A percentile compares a stretch with the other conserved stretches of the same genome.
These are phyloP conservation scores for Hedychridium roseum DNA, from an alignment of 2,888 invertebrate species.

Conservation along the genomic window DNA sequence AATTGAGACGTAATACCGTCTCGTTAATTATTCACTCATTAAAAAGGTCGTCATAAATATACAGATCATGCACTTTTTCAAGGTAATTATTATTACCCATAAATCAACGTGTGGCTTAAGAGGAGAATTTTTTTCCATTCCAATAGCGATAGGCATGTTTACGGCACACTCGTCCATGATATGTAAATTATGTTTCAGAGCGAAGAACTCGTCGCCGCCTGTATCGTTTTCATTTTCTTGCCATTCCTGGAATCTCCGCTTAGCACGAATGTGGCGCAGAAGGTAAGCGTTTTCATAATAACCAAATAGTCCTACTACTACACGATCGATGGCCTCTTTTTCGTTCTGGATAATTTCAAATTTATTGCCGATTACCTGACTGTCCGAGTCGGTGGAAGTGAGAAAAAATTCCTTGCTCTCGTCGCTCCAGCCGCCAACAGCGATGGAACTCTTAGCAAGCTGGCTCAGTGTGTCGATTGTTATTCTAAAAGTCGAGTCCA, in stretches of 20 bases:
- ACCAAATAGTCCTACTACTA: slow-evolving; percentile 77
- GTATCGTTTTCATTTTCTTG: slow-evolving; percentile 46
- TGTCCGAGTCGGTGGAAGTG: slow-evolving; percentile 73
- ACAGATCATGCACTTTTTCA: neutral
- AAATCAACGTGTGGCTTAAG: slow-evolving; percentile 75
- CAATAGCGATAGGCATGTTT: slow-evolving; percentile 82
- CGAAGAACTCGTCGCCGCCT: slow-evolving; percentile 19
- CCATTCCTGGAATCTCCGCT: slow-evolving; percentile 65
- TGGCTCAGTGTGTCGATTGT: slow-evolving; percentile 81
- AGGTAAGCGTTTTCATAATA: slow-evolving; percentile 83
- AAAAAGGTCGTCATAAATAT: too few species aligned
- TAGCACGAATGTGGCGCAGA: slow-evolving; percentile 72
- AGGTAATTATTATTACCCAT: slow-evolving; percentile 63
- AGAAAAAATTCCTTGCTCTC: slow-evolving; percentile 77
- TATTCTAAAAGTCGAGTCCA: slow-evolving; percentile 66
- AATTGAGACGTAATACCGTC: slow-evolving; percentile 27
- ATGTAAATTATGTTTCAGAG: slow-evolving; percentile 70
- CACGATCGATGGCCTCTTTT: slow-evolving; percentile 71
- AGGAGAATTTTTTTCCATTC: slow-evolving; percentile 83
- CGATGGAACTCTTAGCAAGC: slow-evolving; percentile 72
- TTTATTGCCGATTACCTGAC: slow-evolving; percentile 73
- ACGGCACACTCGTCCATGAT: slow-evolving; percentile 85
- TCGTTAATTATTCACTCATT: too few species aligned
- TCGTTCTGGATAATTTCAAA: slow-evolving; percentile 73
- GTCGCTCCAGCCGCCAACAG: slow-evolving; percentile 77